Evolutionary conservation across 2,888 invertebrate species (phyloP), one percentile per base, ranked within the genome.

Genomic region (Seira ritae): DNA sequence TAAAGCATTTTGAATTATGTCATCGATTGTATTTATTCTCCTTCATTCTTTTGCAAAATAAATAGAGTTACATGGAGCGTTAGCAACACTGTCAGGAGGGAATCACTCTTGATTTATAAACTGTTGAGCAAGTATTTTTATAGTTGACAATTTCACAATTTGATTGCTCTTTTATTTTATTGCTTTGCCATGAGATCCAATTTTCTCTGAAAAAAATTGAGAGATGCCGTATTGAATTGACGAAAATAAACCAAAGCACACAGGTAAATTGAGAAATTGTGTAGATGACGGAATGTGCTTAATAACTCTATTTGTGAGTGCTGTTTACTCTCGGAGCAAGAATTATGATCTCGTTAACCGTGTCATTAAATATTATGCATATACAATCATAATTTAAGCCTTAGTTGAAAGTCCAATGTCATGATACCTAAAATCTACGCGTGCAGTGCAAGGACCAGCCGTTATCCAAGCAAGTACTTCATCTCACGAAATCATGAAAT

Each of bases 101-200:
- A 31, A 31, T 31, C 31, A 31, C 31, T n/a, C n/a, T 78, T 78
- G 78, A 78, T 78, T 78, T 78, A 78, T 70, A 70, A 70, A 70
- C 78, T 70, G 70, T 76, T 76, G 66, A 65, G 65, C 76, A 78
- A 71, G 70, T 78, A 4, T 76, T 78, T 78, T 78, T 78, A 71
- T 70, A 65, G 71, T 65, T 71, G 78, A 71, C 78, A 71, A 55
- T 77, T 77, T 77, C 69, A 77, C 69, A 75, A 66, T 75, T 75
- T 75, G 50, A 75, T 75, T 46, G 68, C 15, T 68, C 50, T 50
- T 31, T 20, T 60, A 55, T 55, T 55, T 55, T 55, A 55, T 55
- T 55, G 15, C 17, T 55, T 55, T 55, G 12, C 55, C 15, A 55
- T 55, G 55, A 55, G 55, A n/a, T 55, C 55, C 55, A 55, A 12